Conservation (phyloP, 2,888 invertebrate genomes). For the Philereme vetulata region DNA sequence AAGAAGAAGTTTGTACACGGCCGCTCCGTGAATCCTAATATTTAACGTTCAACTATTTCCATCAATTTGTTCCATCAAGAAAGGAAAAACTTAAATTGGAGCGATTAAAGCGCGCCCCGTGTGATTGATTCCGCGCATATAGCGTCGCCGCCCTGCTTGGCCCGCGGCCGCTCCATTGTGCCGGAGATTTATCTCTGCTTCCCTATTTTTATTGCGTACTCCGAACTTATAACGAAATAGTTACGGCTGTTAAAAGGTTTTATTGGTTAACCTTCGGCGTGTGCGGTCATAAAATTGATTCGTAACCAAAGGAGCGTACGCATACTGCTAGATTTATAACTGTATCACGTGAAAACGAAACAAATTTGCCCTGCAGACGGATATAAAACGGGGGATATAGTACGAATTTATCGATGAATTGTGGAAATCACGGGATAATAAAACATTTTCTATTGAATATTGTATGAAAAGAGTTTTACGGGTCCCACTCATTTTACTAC, state of each 20-base stretch:
- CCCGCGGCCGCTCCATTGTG: constrained; percentile 54
- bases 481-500: constrained; percentile 77
- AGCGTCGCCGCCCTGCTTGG: constrained; percentile 47
- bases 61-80: constrained; percentile 71
- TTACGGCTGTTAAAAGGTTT: constrained; percentile 83
- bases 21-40: constrained; percentile 62
- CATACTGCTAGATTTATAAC: constrained; percentile 78
- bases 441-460: constrained; percentile 83
- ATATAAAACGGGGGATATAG: constrained; percentile 79
- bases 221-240: constrained; percentile 83
- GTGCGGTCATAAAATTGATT: constrained; percentile 81
- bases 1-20: constrained; percentile 68
- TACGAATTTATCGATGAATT: constrained; percentile 79
- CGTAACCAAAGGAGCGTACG: constrained; percentile 79
- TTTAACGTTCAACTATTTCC: constrained; percentile 73
- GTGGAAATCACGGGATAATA: constrained; percentile 81
- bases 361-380: constrained; percentile 77
- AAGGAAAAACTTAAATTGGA: constrained; percentile 76
- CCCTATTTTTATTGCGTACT: constrained; percentile 81
- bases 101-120: constrained; percentile 64
- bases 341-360: constrained; percentile 79
- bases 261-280: constrained; percentile 83
- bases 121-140: constrained; percentile 72
- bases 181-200: constrained; percentile 79
- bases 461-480: constrained; percentile 80